Percentiles rank a stretch among this genome's conserved stretches.
Conservation (phyloP, 1,140 invertebrate species). For the Ptiloglossa arizonensis region DNA sequence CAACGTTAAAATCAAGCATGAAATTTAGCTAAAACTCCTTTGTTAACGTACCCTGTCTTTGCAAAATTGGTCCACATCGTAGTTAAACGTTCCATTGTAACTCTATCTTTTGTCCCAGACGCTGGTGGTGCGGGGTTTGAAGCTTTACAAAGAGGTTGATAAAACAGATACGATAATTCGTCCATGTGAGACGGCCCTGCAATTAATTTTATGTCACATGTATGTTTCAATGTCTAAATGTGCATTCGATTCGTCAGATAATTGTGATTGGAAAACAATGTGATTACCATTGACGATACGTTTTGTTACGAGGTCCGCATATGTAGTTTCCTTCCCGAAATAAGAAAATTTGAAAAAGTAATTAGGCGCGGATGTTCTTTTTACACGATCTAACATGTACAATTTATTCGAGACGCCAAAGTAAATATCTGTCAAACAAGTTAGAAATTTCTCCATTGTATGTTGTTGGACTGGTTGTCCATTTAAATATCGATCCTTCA, state of each 20-base stretch:
- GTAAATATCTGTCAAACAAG: constrained; percentile 79
- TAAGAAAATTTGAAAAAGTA: constrained; percentile 82
- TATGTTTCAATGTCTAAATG: background rate
- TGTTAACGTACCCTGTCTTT: background rate
- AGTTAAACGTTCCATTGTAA: background rate
- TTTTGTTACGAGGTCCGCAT: constrained; percentile 39
- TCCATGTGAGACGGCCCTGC: background rate
- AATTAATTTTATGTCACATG: background rate
- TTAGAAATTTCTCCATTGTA: constrained; percentile 69
- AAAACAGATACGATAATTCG: background rate
- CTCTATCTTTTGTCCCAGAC: background rate
- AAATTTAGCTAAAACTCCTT: background rate
- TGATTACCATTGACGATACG: constrained; percentile 22
- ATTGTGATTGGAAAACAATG: background rate
- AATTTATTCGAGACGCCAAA: constrained; percentile 73
- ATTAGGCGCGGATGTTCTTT: constrained; percentile 64
- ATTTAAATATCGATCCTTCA: constrained; percentile 69
- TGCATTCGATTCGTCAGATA: background rate
- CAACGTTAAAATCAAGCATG: background rate
- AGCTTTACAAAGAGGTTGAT: background rate
- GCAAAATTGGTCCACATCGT: too few relatives aligned
- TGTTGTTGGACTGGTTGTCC: constrained; percentile 68
- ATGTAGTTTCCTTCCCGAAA: constrained; percentile 19
- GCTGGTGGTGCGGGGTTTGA: background rate
- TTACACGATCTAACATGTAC: constrained; percentile 73